phyloP scores from a whole-genome alignment of 2,797 vertebrate genomes.

The Pipistrellus pygmaeus region DNA sequence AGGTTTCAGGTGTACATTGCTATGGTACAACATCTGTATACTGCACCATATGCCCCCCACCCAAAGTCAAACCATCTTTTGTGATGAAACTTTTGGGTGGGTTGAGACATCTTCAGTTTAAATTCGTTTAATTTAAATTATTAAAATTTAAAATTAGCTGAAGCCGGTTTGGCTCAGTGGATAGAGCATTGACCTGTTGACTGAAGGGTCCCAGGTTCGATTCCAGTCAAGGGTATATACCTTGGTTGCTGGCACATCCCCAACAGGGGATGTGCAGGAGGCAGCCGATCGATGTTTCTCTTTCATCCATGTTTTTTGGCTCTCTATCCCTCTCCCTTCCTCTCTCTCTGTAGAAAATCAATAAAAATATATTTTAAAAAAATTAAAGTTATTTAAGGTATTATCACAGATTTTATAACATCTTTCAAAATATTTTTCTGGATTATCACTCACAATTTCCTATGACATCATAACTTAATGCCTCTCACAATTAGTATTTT shows the following conservation, averaged over 20 bases:
- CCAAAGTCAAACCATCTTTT: background rate
- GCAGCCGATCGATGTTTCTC: too few relatives aligned
- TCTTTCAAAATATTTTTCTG: background rate
- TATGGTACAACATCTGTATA: background rate
- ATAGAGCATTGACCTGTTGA: too few relatives aligned
- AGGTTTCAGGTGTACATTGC: background rate
- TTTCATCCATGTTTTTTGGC: too few relatives aligned
- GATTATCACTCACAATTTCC: background rate
- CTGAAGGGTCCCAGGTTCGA: too few relatives aligned
- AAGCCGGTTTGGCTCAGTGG: too few relatives aligned
- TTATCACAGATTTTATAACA: background rate
- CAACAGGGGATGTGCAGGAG: too few relatives aligned
- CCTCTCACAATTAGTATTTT: background rate
- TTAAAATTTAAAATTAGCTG: background rate
- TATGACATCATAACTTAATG: background rate
- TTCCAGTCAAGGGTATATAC: too few relatives aligned
- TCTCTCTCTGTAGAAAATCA: too few relatives aligned
- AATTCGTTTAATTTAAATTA: conserved; percentile 34
- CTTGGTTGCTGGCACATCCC: too few relatives aligned
- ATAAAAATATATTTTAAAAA: background rate
- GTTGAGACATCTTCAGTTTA: background rate
- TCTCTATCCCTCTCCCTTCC: too few relatives aligned
- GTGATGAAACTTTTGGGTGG: background rate
- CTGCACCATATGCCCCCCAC: background rate
- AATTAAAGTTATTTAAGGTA: background rate